A percentile compares a stretch with the other conserved stretches of the same genome.
Evolutionary conservation across 2,888 invertebrate species (phyloP).

Genomic region (Chrysolina haemoptera): DNA sequence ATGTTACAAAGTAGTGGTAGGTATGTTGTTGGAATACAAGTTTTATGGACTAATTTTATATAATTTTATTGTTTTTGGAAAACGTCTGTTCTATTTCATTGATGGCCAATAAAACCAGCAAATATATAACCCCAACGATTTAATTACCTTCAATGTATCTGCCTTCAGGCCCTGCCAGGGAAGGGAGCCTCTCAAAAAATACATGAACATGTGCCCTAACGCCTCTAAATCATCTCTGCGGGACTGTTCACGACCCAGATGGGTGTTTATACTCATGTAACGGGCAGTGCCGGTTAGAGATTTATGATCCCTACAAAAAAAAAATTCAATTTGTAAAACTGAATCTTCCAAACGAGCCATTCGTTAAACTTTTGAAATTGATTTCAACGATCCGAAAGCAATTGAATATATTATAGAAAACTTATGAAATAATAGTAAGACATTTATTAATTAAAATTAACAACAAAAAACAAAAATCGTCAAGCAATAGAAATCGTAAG

Average conservation of each 20-base stretch:
- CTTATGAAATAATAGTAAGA: too few relatives aligned
- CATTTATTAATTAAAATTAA: too few relatives aligned
- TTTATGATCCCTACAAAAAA: conserved; percentile 93
- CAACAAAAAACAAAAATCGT: too few relatives aligned
- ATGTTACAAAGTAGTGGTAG: too few relatives aligned
- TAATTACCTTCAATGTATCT: conserved; percentile 87
- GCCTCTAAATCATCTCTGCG: conserved; percentile 99
- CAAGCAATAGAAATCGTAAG: too few relatives aligned
- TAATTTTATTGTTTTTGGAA: neutral
- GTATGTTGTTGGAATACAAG: too few relatives aligned
- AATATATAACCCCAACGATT: neutral
- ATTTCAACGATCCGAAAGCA: too few relatives aligned
- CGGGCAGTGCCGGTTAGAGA: conserved; percentile 99
- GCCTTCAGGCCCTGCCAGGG: conserved; percentile 99
- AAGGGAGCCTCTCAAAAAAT: conserved; percentile 98
- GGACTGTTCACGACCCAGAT: conserved; percentile 99
- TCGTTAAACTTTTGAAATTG: too few relatives aligned
- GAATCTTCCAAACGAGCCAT: neutral
- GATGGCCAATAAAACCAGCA: neutral
- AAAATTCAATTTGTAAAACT: conserved; percentile 22
- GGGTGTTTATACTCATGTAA: conserved; percentile 99
- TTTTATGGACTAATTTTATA: too few relatives aligned
- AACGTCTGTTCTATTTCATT: too few relatives aligned
- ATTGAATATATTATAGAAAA: too few relatives aligned
- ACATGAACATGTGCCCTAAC: conserved; percentile 99